Percentiles rank a stretch among this genome's conserved stretches.
Evolutionary conservation across 2,113 vertebrate species (phyloP).

Genomic region (Canis aureus): DNA sequence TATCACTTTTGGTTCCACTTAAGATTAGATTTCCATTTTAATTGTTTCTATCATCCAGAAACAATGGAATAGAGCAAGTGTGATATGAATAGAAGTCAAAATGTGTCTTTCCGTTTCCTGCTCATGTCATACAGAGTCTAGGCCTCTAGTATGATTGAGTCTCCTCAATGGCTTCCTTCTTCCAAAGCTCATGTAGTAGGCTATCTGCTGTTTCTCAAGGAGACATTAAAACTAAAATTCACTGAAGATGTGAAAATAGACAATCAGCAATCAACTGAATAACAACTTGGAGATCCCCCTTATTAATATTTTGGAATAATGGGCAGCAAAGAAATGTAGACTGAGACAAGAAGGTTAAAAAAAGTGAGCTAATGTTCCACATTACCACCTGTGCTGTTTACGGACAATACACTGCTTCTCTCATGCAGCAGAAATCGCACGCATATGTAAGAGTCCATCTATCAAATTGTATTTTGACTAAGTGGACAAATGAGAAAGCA

Average conservation of each 20-base stretch:
- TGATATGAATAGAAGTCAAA: not conserved
- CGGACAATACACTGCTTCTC: not conserved
- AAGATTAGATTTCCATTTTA: constrained; percentile 23
- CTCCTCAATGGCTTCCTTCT: not conserved
- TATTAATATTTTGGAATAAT: not conserved
- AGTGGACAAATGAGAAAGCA: not conserved
- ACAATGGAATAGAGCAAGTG: not conserved
- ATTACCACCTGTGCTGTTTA: not conserved
- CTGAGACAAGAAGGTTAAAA: not conserved
- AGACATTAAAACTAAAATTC: not conserved
- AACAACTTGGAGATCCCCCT: not conserved
- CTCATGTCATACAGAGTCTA: not conserved
- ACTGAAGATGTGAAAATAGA: not conserved
- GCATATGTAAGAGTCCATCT: not conserved
- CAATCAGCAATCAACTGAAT: not conserved
- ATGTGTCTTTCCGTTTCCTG: not conserved
- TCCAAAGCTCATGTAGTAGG: not conserved
- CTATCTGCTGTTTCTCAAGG: not conserved
- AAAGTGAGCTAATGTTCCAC: not conserved
- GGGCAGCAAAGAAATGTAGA: not conserved
- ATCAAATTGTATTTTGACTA: not conserved
- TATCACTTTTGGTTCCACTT: not conserved
- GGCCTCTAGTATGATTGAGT: not conserved
- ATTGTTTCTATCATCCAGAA: constrained; percentile 3
- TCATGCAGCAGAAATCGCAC: not conserved